Evolutionary conservation across 2,797 vertebrate species (phyloP), one percentile per base, ranked within the genome.

Genomic region (Myotis vivesi): DNA sequence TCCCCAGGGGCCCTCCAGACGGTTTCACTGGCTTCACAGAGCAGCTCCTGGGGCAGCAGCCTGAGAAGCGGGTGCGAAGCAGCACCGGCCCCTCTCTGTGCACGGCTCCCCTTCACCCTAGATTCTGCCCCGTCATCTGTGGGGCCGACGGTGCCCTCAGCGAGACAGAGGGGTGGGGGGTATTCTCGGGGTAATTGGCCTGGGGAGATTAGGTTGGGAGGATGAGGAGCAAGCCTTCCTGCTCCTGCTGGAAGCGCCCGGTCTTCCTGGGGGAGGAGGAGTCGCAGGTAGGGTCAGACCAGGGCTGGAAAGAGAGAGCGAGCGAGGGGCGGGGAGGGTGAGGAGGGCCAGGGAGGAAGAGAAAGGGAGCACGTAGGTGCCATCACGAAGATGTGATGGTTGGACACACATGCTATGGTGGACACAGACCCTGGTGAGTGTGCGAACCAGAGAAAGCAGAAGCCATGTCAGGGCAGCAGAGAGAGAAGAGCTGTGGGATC

Each of bases 201-300:
- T 17, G 38, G 8, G 59, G 11, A 89, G 82, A 23, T 23, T 46
- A 46, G 44, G 36, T 19, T 15, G 51, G 51, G 33, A 30, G 16
- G 41, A 59, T 57, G 25, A 20, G 73, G 36, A 41, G 66, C 16
- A 28, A n/a, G 1, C 10, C 51, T 33, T 33, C 22, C 33, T 30
- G 64, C 28, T 51, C 38, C 11, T 0, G 4, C 12, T 1, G 7
- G n/a, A 30, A 25, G 28, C 1, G 0, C 6, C n/a, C 12, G 12
- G 2, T 38, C 46, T 41, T 38, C 41, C 66, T 6, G 33, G 2
- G 2, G 38, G 53, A 3, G 41, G 2, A 4, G 38, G 53, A 3
- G 1, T 9, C 22, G 13, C 69, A 25, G 0, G 19, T 0, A 10
- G 76, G 53, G 59, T 4, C 4, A n/a, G 53, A 25, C 49, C 41